These are phyloP conservation scores for Antigone vipio DNA, from an alignment of 2,113 vertebrate genomes.

Conservation along the genomic window DNA sequence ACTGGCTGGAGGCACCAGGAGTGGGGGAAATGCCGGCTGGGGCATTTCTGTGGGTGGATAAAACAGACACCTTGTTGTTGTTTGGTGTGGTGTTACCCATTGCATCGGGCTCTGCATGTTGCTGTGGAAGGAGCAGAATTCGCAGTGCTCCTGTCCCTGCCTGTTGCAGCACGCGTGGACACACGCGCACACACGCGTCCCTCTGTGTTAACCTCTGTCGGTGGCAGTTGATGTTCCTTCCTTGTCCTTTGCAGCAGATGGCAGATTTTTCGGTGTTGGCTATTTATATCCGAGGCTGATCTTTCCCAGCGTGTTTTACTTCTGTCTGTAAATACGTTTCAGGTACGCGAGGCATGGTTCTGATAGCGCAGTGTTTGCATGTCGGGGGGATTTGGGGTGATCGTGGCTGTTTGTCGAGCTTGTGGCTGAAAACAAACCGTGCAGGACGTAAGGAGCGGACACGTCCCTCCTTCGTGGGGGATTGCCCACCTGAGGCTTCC, in stretches of 20 bases:
- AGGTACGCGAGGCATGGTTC: not conserved
- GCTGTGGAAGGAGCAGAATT: not conserved
- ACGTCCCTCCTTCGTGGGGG: not conserved
- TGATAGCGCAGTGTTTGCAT: not conserved
- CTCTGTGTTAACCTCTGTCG: constrained; percentile 13
- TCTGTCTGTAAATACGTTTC: constrained; percentile 36
- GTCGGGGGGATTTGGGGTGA: not conserved
- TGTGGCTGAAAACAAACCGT: not conserved
- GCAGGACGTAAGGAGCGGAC: not conserved
- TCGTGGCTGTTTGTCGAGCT: not conserved
- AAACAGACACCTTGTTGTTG: not conserved
- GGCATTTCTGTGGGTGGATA: not conserved
- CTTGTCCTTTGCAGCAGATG: constrained; percentile 25
- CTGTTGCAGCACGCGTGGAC: not conserved
- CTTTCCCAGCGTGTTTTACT: not conserved
- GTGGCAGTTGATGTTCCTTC: constrained; percentile 33
- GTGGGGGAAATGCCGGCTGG: fast-evolving
- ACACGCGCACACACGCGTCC: not conserved
- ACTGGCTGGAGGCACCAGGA: fast-evolving
- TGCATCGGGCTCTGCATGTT: constrained; percentile 31
- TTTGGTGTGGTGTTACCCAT: constrained; percentile 6
- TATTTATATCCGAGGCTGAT: constrained; percentile 34
- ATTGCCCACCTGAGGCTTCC: not conserved
- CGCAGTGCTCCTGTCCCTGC: not conserved
- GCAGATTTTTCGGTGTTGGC: constrained; percentile 36